A percentile compares a stretch with the other conserved stretches of the same genome.
Evolutionary conservation across 2,888 invertebrate species (phyloP).

Genomic region (Eulithis testata): DNA sequence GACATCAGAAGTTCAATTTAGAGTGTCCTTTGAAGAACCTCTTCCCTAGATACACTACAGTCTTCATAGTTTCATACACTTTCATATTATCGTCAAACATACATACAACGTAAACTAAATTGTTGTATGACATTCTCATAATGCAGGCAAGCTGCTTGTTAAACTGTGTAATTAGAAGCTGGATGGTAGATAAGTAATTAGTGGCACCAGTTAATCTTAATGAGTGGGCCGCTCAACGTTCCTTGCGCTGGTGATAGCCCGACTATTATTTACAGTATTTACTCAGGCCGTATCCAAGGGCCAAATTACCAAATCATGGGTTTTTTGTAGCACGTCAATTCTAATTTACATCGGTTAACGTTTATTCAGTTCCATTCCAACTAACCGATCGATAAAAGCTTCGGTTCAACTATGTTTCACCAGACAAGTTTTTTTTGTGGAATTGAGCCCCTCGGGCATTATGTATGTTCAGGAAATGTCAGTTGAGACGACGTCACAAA

Average conservation of each 20-base stretch:
- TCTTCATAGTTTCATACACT: no score
- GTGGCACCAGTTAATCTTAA: conserved; percentile 66
- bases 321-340: not conserved
- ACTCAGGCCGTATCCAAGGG: conserved; percentile 10
- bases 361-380: no score
- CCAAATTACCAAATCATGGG: not conserved
- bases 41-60: no score
- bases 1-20: no score
- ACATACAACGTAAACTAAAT: conserved; percentile 7
- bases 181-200: conserved; percentile 55
- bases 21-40: no score
- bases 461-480: no score
- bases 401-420: no score
- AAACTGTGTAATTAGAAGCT: conserved; percentile 40
- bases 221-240: conserved; percentile 57
- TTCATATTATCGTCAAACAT: no score
- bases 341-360: no score
- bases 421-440: no score
- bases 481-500: not conserved
- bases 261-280: conserved; percentile 28
- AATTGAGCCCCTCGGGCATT: no score
- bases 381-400: no score
- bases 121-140: conserved; percentile 21
- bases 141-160: conserved; percentile 26
- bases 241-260: conserved; percentile 34